Evolutionary conservation across 2,888 invertebrate genomes (phyloP).

Genomic region (Scrobipalpa costella): DNA sequence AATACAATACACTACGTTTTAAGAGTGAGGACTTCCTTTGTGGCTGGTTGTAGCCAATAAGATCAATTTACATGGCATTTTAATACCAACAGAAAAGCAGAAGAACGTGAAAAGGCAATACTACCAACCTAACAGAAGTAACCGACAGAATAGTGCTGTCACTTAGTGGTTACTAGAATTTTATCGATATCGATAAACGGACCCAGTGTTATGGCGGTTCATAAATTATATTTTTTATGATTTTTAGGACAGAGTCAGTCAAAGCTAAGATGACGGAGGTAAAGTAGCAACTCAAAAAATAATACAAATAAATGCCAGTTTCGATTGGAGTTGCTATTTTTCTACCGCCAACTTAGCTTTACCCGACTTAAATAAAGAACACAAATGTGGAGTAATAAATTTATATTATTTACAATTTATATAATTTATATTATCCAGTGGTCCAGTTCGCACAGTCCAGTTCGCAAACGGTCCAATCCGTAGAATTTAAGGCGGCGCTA

Average conservation of each 20-base stretch:
- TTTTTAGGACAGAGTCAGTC: too few relatives aligned
- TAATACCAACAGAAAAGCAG: slow-evolving; percentile 10
- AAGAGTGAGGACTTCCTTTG: slow-evolving; percentile 13
- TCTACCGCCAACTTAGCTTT: slow-evolving; percentile 7
- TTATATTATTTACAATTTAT: neutral
- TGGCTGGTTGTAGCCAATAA: too few relatives aligned
- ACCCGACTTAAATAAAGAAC: neutral
- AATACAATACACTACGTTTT: too few relatives aligned
- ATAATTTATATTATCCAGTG: neutral
- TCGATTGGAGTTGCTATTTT: slow-evolving; percentile 5
- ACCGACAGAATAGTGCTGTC: neutral
- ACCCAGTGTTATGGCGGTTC: neutral
- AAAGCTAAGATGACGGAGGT: too few relatives aligned
- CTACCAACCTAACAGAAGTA: neutral
- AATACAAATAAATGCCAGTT: slow-evolving; percentile 1
- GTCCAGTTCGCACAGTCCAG: too few relatives aligned
- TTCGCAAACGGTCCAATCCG: too few relatives aligned
- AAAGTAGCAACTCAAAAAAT: neutral
- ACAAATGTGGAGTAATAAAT: slow-evolving; percentile 10
- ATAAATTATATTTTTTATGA: neutral
- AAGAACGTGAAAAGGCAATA: slow-evolving; percentile 9
- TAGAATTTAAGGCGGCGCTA: too few relatives aligned
- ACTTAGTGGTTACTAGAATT: neutral
- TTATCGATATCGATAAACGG: slow-evolving; percentile 10
- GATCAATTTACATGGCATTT: slow-evolving; percentile 9